These are phyloP conservation scores for Macrobrachium rosenbergii DNA, from an alignment of 1,140 invertebrate genomes.

Conservation along the genomic window DNA sequence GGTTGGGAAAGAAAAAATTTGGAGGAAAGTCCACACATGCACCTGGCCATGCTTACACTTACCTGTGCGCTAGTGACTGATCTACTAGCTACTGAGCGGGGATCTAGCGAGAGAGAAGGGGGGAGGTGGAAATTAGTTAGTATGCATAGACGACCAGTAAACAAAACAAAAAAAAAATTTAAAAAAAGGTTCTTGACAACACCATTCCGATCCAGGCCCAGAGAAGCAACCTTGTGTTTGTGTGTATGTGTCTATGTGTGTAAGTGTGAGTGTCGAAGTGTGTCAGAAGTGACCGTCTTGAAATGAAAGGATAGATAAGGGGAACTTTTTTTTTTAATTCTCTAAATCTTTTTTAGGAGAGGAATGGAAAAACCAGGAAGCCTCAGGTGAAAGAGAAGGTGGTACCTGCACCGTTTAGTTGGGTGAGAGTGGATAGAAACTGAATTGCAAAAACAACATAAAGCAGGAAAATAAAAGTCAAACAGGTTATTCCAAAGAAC, in stretches of 20 bases:
- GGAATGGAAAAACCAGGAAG: no score
- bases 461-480: no score
- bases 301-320: no score
- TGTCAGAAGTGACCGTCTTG: not conserved
- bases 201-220: constrained; percentile 37
- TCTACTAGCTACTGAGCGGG: constrained; percentile 63
- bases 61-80: constrained; percentile 62
- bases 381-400: no score
- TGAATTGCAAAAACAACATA: no score
- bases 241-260: constrained; percentile 13
- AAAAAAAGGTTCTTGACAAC: constrained; percentile 29
- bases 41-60: constrained; percentile 59
- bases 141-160: constrained; percentile 47
- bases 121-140: constrained; percentile 47
- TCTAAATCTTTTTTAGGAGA: no score
- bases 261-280: not conserved
- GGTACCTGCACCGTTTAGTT: no score
- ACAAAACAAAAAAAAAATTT: constrained; percentile 16
- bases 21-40: no score
- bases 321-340: no score
- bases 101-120: constrained; percentile 55
- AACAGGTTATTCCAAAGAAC: no score
- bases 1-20: no score
- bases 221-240: constrained; percentile 11
- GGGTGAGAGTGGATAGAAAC: no score